A percentile compares a stretch with the other conserved stretches of the same genome.
These are phyloP conservation scores for Sepioteuthis lessoniana DNA, from an alignment of 2,888 invertebrate species.

Conservation along the genomic window DNA sequence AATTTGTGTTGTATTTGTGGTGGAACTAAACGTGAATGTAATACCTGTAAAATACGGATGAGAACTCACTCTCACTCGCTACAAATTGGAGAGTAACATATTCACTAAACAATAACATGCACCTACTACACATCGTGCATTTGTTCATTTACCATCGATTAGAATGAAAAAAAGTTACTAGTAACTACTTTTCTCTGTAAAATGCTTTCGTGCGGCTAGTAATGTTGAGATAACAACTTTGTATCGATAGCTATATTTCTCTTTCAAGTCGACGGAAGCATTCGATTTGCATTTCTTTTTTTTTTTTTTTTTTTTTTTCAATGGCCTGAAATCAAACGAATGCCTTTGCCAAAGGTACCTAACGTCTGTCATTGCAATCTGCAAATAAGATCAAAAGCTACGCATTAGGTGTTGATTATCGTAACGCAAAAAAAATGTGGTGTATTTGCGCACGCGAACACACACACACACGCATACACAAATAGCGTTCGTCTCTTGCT, in stretches of 20 bases:
- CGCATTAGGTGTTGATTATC: background rate
- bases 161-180: background rate
- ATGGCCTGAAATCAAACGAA: background rate
- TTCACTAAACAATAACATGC: no score
- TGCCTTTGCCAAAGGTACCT: background rate
- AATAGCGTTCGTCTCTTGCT: no score
- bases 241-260: background rate
- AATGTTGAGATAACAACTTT: background rate
- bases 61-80: no score
- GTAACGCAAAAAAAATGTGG: background rate
- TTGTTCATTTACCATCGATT: slow-evolving; percentile 10
- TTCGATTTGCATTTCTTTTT: background rate
- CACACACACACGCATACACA: no score
- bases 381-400: background rate
- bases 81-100: no score
- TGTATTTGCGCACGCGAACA: no score
- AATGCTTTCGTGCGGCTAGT: background rate
- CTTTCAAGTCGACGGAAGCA: background rate
- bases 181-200: no score
- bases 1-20: no score
- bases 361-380: background rate
- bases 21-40: no score
- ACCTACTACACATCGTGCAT: no score
- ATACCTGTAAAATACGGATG: no score
- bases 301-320: background rate